Base-by-base conservation (phyloP, 2,797 vertebrate species). In the Poecilia picta region DNA sequence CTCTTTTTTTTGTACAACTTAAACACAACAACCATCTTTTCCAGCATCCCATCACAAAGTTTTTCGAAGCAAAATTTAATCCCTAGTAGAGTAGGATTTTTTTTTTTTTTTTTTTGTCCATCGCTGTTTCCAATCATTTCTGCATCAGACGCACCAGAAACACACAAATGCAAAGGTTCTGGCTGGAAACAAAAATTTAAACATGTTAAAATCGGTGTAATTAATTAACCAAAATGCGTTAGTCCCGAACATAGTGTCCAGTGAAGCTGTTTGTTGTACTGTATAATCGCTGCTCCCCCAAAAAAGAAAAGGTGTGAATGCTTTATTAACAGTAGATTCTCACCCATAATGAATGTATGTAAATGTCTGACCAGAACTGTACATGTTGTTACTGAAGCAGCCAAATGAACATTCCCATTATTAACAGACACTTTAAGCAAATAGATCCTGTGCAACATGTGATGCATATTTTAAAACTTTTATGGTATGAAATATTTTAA, bases 371-470 rank as follows among this genome's bases (percentile, higher is more conserved):
- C 31, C 62, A 36, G 36, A 68, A 41, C 36, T 41, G 36, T 68
- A 68, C 36, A 12, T 70, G 45, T 71, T 78, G 68, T 73, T 75
- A 47, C 78, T 28, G 33, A 28, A 73, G 43, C 47, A 80, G 75
- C 11, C 0, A 78, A 72, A 83, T 20, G 5, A 79, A 76, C 72
- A 86, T 89, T 86, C 47, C 77, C 70, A 73, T 85, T 45, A 66
- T 41, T 7, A 49, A 49, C 71, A 71, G 75, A 59, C n/a, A 80
- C 28, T 73, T 7, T 68, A 39, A 36, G 20, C 36, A 25, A 20
- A 68, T 11, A 68, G 36, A 66, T 39, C 8, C 16, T 20, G 33
- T 73, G 47, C 53, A 87, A 8, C n/a, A 15, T 49, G 39, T 28
- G 33, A 47, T 72, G 15, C 15, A 28, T 8, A 72, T 46, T 49